These are phyloP conservation scores for Cheilosia vulpina DNA, from an alignment of 2,888 invertebrate genomes.

Conservation along the genomic window DNA sequence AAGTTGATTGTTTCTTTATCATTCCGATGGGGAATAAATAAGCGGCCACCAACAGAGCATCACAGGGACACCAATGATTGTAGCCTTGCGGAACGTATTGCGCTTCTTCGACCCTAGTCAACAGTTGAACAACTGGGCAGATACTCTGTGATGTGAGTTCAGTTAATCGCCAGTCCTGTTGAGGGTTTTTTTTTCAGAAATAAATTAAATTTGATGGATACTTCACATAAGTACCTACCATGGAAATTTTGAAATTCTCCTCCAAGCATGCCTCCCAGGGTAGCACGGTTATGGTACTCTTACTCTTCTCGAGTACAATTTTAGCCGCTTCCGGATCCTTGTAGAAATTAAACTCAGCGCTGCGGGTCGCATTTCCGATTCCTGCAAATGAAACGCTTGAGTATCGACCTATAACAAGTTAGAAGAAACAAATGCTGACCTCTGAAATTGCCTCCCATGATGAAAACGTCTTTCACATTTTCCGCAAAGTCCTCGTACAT, in stretches of 20 bases:
- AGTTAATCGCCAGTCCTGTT: constrained; percentile 84
- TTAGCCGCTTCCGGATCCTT: constrained; percentile 90
- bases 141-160: constrained; percentile 78
- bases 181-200: constrained; percentile 66
- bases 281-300: constrained; percentile 86
- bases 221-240: constrained; percentile 77
- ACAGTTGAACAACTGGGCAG: constrained; percentile 82
- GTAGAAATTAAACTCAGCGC: constrained; percentile 85
- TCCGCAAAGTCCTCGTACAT: constrained; percentile 86
- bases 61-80: constrained; percentile 84
- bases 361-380: constrained; percentile 86
- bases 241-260: constrained; percentile 79
- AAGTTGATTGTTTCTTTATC: constrained; percentile 79
- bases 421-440: constrained; percentile 83
- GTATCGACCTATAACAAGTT: no score
- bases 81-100: constrained; percentile 78
- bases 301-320: constrained; percentile 86
- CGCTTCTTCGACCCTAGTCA: constrained; percentile 85
- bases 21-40: constrained; percentile 83
- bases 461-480: constrained; percentile 87
- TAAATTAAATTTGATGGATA: constrained; percentile 83
- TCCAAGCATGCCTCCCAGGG: constrained; percentile 88
- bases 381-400: constrained; percentile 78
- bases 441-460: constrained; percentile 91
- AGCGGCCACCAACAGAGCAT: constrained; percentile 84